Conservation (phyloP, 2,113 vertebrate genomes). For the Formicarius rufipectus region DNA sequence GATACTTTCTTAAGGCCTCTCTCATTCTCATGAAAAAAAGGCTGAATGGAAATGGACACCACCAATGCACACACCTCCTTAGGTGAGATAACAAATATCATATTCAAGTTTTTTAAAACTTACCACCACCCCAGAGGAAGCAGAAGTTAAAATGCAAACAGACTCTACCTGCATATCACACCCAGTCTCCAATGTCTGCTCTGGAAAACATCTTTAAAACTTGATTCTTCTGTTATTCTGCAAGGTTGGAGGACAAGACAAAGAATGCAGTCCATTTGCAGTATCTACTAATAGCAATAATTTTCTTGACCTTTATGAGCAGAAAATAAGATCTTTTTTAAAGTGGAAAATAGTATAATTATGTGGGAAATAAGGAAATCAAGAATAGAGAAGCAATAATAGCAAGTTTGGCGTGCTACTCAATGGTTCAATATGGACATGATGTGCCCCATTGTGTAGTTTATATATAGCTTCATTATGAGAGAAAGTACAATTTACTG, state of each 20-base stretch:
- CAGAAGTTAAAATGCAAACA: background rate
- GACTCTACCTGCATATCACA: background rate
- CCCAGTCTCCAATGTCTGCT: background rate
- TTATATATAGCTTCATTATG: constrained; percentile 57
- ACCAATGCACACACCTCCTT: background rate
- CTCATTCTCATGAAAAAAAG: background rate
- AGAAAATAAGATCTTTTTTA: background rate
- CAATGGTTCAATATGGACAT: background rate
- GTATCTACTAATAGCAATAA: background rate
- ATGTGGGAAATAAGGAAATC: constrained; percentile 47
- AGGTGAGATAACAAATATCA: background rate
- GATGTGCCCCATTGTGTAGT: constrained; percentile 29
- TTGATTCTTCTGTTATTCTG: background rate
- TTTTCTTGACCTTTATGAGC: background rate
- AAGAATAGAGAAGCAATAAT: constrained; percentile 69
- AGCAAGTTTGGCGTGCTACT: background rate
- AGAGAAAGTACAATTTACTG: constrained; percentile 52
- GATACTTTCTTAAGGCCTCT: background rate
- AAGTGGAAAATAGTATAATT: background rate
- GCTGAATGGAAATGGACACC: background rate
- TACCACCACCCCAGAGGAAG: background rate
- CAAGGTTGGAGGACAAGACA: background rate
- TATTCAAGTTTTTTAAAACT: background rate
- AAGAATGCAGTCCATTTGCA: background rate
- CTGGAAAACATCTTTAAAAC: background rate